These are phyloP conservation scores for Tetanocera ferruginea DNA, from an alignment of 2,888 invertebrate species.

Conservation along the genomic window DNA sequence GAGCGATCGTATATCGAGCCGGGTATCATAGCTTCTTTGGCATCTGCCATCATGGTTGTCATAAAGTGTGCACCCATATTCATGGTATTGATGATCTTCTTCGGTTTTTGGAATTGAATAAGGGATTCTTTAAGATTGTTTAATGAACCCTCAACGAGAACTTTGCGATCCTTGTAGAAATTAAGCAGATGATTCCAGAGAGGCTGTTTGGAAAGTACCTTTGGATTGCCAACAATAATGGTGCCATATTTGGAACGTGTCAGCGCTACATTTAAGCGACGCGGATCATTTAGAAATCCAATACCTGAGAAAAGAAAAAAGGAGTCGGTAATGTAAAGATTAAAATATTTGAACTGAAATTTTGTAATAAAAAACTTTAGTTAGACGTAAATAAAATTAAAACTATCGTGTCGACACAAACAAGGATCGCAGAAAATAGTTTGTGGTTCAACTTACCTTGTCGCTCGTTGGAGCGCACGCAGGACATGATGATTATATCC, in stretches of 20 bases:
- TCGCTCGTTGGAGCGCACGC: conserved; percentile 98
- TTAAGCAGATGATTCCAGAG: conserved; percentile 98
- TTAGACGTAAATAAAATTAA: too few relatives aligned
- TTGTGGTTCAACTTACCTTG: conserved; percentile 75
- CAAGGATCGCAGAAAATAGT: too few relatives aligned
- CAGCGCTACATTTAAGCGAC: conserved; percentile 96
- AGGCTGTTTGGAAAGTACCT: conserved; percentile 97
- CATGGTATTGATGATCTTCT: conserved; percentile 92
- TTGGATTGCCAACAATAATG: conserved; percentile 99
- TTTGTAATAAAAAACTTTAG: too few relatives aligned
- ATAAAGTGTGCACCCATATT: conserved; percentile 98
- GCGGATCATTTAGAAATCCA: conserved; percentile 97
- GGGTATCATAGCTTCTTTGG: conserved; percentile 93
- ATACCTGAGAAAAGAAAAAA: conserved; percentile 71
- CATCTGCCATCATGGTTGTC: conserved; percentile 97
- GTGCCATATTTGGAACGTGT: conserved; percentile 98
- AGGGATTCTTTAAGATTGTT: conserved; percentile 97
- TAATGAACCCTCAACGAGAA: conserved; percentile 94
- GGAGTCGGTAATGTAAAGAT: too few relatives aligned
- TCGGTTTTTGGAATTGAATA: conserved; percentile 97
- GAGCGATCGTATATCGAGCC: conserved; percentile 93
- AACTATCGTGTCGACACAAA: too few relatives aligned
- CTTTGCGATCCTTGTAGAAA: conserved; percentile 96
- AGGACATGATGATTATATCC: conserved; percentile 99
- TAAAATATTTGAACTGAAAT: too few relatives aligned